Evolutionary conservation across 2,888 invertebrate species (phyloP).

Genomic region (Idaea dimidiata): DNA sequence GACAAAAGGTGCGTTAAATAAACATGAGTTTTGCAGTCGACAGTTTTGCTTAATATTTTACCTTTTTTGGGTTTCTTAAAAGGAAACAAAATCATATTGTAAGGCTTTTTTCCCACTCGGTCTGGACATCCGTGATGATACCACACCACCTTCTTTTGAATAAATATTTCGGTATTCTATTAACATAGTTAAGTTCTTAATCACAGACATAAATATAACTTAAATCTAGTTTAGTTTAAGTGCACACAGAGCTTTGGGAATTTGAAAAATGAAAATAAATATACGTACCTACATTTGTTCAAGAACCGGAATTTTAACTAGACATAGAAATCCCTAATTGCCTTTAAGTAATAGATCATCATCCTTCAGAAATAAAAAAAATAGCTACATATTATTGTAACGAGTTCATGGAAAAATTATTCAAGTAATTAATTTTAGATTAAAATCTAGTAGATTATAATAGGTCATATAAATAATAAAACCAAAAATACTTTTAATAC

Average conservation of each 20-base stretch:
- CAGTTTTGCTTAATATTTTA: constrained; percentile 67
- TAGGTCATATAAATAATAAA: not conserved
- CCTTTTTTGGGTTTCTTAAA: constrained; percentile 36
- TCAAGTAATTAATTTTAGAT: not conserved
- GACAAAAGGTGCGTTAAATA: not conserved
- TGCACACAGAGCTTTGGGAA: not conserved
- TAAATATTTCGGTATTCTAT: too few species aligned
- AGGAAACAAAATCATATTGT: too few species aligned
- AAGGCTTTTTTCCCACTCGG: too few species aligned
- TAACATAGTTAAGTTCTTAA: too few species aligned
- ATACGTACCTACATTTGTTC: not conserved
- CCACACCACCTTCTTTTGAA: too few species aligned
- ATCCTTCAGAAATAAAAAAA: not conserved
- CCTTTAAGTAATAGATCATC: not conserved
- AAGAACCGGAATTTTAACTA: not conserved
- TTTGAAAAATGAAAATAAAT: not conserved
- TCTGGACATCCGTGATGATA: too few species aligned
- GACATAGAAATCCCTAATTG: not conserved
- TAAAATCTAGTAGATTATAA: not conserved
- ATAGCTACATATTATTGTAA: not conserved
- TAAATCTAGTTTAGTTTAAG: too few species aligned
- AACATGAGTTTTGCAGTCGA: constrained; percentile 50
- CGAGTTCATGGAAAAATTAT: not conserved
- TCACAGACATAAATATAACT: too few species aligned
- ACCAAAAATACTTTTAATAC: constrained; percentile 1